These are phyloP conservation scores for Hoplostethus atlanticus DNA, from an alignment of 2,797 vertebrate species.

Conservation along the genomic window DNA sequence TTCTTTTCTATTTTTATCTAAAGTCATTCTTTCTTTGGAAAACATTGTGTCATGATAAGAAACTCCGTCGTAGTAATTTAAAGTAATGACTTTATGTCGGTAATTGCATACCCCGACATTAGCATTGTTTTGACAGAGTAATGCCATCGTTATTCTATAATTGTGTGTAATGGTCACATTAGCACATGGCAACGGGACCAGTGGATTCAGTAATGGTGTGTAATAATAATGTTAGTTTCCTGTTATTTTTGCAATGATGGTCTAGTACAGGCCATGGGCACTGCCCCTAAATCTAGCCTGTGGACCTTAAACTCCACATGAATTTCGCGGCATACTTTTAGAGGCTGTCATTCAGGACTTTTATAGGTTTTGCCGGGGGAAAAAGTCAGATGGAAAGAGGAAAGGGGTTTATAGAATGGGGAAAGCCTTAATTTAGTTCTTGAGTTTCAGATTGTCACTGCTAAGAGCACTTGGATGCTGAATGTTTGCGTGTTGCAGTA, in stretches of 20 bases:
- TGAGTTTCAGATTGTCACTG: not conserved
- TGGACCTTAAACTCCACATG: conserved; percentile 28
- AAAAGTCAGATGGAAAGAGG: not conserved
- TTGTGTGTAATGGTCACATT: conserved; percentile 71
- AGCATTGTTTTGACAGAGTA: conserved; percentile 59
- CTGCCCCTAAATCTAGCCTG: conserved; percentile 23
- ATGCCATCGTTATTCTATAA: conserved; percentile 64
- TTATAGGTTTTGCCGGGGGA: conserved; percentile 8
- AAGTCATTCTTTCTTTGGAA: conserved; percentile 37
- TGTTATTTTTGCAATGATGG: conserved; percentile 69
- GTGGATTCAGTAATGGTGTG: conserved; percentile 59
- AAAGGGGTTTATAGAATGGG: not conserved
- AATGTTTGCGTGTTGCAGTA: not conserved
- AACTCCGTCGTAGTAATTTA: conserved; percentile 43
- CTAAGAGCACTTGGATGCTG: not conserved
- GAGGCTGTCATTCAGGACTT: conserved; percentile 23
- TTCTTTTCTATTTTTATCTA: conserved; percentile 32
- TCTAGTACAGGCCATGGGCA: conserved; percentile 28
- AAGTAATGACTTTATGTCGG: conserved; percentile 58
- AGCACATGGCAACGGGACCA: conserved; percentile 45
- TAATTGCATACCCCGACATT: conserved; percentile 55
- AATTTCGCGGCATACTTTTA: conserved; percentile 24
- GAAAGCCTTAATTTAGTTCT: not conserved
- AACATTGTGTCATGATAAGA: conserved; percentile 47
- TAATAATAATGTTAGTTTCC: conserved; percentile 73